Percentiles rank a stretch among this genome's conserved stretches.
These are phyloP conservation scores for Pseudotriccus pelzelni DNA, from an alignment of 2,797 vertebrate genomes.

Conservation along the genomic window DNA sequence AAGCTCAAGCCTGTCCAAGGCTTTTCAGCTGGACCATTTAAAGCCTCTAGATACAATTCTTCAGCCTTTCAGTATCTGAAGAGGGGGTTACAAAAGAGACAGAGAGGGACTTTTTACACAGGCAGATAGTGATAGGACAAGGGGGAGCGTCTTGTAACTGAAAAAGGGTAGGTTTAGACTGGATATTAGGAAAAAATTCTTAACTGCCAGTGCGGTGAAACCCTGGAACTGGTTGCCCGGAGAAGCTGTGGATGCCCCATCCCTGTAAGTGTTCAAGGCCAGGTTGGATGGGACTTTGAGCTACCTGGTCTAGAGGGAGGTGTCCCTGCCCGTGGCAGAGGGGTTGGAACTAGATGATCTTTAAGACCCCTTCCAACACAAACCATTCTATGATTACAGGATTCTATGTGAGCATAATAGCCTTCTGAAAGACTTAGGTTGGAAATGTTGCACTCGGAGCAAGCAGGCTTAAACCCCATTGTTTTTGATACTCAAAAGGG, in stretches of 20 bases:
- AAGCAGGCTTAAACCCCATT: not conserved
- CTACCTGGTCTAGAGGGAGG: not conserved
- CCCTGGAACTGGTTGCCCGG: not conserved
- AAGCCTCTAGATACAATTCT: not conserved
- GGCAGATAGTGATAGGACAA: not conserved
- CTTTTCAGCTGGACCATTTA: not conserved
- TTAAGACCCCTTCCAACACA: not conserved
- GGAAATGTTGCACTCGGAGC: not conserved
- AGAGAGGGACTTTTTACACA: not conserved
- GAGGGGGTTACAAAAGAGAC: not conserved
- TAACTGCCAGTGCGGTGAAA: not conserved
- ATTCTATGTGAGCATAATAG: not conserved
- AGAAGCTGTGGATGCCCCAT: not conserved
- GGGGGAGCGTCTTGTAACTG: not conserved
- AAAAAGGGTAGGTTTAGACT: not conserved
- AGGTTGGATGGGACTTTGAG: not conserved
- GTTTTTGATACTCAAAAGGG: not conserved
- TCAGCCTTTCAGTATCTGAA: not conserved
- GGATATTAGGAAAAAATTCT: not conserved
- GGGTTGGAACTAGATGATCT: not conserved
- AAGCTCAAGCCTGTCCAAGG: not conserved
- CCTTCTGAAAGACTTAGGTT: not conserved
- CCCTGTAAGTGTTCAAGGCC: not conserved
- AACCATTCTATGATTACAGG: not conserved
- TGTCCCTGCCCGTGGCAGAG: not conserved